A percentile compares a stretch with the other conserved stretches of the same genome.
Evolutionary conservation across 2,797 vertebrate genomes (phyloP).

Genomic region (Sebastes vulpes): DNA sequence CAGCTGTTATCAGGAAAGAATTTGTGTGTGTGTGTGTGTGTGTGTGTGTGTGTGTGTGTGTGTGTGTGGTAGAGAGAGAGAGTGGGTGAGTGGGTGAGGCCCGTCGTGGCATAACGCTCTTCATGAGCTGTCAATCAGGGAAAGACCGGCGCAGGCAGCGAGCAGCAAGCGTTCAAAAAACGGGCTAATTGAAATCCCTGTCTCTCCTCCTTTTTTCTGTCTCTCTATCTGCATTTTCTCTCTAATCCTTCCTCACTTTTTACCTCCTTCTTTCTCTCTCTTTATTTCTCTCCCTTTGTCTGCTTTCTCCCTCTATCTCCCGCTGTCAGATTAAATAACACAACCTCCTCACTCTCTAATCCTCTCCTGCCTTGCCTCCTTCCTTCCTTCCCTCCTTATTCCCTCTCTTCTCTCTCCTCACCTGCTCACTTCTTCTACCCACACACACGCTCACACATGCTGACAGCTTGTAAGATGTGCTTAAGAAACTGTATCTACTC

Average conservation of each 20-base stretch:
- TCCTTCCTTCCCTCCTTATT: neutral
- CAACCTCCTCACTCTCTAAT: slow-evolving; percentile 2
- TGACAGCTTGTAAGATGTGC: slow-evolving; percentile 42
- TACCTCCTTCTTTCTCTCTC: neutral
- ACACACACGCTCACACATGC: neutral
- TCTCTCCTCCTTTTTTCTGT: neutral
- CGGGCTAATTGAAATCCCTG: slow-evolving; percentile 39
- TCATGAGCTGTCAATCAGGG: slow-evolving; percentile 63
- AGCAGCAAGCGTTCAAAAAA: slow-evolving; percentile 30
- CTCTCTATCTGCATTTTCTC: neutral
- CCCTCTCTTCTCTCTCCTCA: neutral
- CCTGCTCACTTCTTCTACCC: neutral
- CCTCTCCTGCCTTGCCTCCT: neutral
- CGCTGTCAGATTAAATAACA: slow-evolving; percentile 1
- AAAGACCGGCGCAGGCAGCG: slow-evolving; percentile 9
- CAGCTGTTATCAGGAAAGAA: slow-evolving; percentile 22
- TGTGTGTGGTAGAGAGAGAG: neutral
- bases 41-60: neutral
- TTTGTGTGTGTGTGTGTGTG: neutral
- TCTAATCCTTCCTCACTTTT: neutral
- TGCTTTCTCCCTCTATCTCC: neutral
- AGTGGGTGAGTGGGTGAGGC: slow-evolving; percentile 46
- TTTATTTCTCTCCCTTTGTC: neutral
- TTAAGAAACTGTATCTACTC: slow-evolving; percentile 33
- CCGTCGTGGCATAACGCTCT: slow-evolving; percentile 37